Evolutionary conservation across 2,113 vertebrate genomes (phyloP).

Genomic region (Abramis brama): DNA sequence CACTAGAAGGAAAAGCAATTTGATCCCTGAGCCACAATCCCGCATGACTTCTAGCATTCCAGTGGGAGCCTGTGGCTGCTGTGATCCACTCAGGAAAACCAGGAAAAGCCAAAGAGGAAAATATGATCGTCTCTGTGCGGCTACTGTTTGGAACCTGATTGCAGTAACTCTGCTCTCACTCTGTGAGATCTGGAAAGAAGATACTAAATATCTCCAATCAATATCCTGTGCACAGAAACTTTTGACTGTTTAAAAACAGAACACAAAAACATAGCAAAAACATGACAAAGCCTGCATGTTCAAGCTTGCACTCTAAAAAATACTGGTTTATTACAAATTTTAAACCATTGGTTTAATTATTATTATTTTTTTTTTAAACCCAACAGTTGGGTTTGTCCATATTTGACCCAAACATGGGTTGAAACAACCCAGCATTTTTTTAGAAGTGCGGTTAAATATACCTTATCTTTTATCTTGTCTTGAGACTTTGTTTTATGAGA

Average conservation of each 20-base stretch:
- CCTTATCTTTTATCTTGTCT: neutral
- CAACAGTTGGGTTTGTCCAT: too few relatives aligned
- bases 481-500: neutral
- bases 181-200: neutral
- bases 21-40: conserved; percentile 22
- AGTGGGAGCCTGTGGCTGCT: conserved; percentile 13
- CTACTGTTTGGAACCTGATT: conserved; percentile 44
- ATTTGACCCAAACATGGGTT: too few relatives aligned
- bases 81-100: conserved; percentile 42
- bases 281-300: neutral
- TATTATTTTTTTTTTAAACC: too few relatives aligned
- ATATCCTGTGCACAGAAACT: neutral
- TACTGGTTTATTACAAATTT: too few relatives aligned
- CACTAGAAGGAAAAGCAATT: conserved; percentile 22
- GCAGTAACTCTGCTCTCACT: neutral
- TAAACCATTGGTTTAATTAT: too few relatives aligned
- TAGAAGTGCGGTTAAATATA: neutral
- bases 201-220: neutral
- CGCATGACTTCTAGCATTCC: conserved; percentile 33
- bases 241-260: neutral
- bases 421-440: too few relatives aligned
- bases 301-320: neutral
- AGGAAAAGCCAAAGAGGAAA: conserved; percentile 37
- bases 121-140: conserved; percentile 23
- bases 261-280: neutral